A percentile compares a stretch with the other conserved stretches of the same genome.
phyloP scores from a whole-genome alignment of 1,140 invertebrate species.

The Caenorhabditis latens region DNA sequence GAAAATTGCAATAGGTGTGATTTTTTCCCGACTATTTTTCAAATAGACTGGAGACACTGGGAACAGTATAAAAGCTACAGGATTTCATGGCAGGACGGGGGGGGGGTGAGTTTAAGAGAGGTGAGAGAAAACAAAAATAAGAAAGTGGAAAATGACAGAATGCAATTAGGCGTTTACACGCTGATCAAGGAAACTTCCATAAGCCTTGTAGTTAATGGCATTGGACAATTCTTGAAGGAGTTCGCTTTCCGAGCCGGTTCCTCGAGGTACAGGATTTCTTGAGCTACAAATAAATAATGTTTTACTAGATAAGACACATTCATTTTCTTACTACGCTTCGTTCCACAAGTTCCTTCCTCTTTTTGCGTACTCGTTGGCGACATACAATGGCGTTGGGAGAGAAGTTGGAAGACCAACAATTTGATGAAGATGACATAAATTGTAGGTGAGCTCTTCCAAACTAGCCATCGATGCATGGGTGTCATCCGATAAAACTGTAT shows the following conservation, averaged over 20 bases:
- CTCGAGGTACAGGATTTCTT: neutral
- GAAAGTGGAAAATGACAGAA: no score
- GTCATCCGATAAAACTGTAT: constrained; percentile 63
- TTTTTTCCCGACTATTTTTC: no score
- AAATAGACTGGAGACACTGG: no score
- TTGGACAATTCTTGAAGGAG: neutral
- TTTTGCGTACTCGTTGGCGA: constrained; percentile 56
- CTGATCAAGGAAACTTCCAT: neutral
- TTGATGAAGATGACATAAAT: constrained; percentile 60
- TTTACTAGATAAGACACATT: neutral
- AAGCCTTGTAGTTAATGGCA: neutral
- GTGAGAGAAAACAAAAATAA: neutral
- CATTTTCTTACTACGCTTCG: neutral
- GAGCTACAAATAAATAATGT: neutral
- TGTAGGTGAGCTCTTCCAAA: constrained; percentile 57
- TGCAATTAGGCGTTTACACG: neutral
- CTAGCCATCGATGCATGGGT: neutral
- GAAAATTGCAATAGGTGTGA: no score
- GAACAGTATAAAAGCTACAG: no score
- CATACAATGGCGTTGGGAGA: constrained; percentile 67
- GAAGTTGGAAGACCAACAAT: constrained; percentile 66
- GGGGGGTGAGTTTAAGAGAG: neutral
- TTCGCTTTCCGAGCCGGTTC: neutral
- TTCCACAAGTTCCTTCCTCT: constrained; percentile 30
- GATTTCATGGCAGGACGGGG: neutral